Conservation (phyloP, 30 jellyfish, hydroid and myxozoan genomes). For the Pseudorhiza aurosa region DNA sequence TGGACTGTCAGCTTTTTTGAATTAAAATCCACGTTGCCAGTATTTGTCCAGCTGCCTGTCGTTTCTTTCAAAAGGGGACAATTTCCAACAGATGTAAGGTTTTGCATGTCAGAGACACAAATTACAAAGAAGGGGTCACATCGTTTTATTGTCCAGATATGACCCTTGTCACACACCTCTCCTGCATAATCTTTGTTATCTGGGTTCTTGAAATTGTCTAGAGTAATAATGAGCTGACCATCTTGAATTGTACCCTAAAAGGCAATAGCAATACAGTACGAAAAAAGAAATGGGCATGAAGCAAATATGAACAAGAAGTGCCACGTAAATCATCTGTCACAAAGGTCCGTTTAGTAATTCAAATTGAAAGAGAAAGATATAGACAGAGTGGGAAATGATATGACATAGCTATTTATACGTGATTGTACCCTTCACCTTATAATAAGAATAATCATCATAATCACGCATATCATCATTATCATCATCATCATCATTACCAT, state of each 20-base stretch:
- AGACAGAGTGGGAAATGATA: too few relatives aligned
- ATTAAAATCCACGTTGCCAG: conserved; percentile 5
- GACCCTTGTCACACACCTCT: neutral
- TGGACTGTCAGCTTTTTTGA: neutral
- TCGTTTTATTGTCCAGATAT: neutral
- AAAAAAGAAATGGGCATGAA: too few relatives aligned
- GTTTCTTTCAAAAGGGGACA: conserved; percentile 5
- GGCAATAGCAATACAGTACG: neutral
- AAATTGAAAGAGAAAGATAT: too few relatives aligned
- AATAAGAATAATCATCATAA: too few relatives aligned
- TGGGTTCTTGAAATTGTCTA: conserved; percentile 12
- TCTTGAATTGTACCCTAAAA: conserved; percentile 28
- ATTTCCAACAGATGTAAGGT: conserved; percentile 18
- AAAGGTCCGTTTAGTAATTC: too few relatives aligned
- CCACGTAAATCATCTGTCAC: too few relatives aligned
- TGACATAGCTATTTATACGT: too few relatives aligned
- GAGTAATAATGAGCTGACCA: conserved; percentile 5
- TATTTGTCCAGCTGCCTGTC: conserved; percentile 13
- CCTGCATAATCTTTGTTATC: conserved; percentile 14
- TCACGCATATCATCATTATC: too few relatives aligned
- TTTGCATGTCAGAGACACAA: conserved; percentile 17
- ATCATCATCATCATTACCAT: too few relatives aligned
- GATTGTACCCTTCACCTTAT: too few relatives aligned
- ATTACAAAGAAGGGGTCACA: conserved; percentile 50
- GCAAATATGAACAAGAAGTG: neutral